Evolutionary conservation across 2,797 vertebrate genomes (phyloP), one percentile per base, ranked within the genome.

Genomic region (Dipus sagitta): DNA sequence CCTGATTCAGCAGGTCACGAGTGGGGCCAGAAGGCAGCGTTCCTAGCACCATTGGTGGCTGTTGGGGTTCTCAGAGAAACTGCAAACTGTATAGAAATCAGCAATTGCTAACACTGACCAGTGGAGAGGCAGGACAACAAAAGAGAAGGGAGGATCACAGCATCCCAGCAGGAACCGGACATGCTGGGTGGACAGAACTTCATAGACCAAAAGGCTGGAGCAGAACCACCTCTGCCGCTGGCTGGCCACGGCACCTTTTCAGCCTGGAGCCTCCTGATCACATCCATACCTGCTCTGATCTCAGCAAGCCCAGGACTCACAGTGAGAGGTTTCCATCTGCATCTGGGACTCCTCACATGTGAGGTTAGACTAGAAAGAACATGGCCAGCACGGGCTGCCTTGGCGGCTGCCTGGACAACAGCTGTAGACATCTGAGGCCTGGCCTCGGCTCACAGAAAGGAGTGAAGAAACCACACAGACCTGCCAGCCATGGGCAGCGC

Each of bases 1-100:
- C 92, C 75, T 52, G 91, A 92, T 34, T 67, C 87, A 68, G 68
- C 0, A 76, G 47, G 77, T 83, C 47, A 64, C 32, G 20, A 67
- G 52, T 20, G 9, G 77, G 64, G 58, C 21, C 32, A 75, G 79
- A 74, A 87, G 79, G 65, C 6, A 62, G 60, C 65, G 88, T 64
- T 65, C 11, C 2, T 3, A 52, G 24, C n/a, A 86, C 72, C 32
- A 76, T 24, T 70, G 89, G 52, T 1, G 47, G 62, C 91, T 70
- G 30, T 9, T 9, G 21, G 17, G 0, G 6, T 47, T 38, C 71
- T 81, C 67, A 62, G 34, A 80, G 68, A 65, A 95, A 71, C 81
- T 85, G 34, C 24, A 84, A 87, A 76, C 6, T 68, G 42, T 28
- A 81, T 32, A 52, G 86, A 82, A 93, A 77, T 18, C 78, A 74